Evolutionary conservation across 2,797 vertebrate species (phyloP).

Genomic region (Prionace glauca): DNA sequence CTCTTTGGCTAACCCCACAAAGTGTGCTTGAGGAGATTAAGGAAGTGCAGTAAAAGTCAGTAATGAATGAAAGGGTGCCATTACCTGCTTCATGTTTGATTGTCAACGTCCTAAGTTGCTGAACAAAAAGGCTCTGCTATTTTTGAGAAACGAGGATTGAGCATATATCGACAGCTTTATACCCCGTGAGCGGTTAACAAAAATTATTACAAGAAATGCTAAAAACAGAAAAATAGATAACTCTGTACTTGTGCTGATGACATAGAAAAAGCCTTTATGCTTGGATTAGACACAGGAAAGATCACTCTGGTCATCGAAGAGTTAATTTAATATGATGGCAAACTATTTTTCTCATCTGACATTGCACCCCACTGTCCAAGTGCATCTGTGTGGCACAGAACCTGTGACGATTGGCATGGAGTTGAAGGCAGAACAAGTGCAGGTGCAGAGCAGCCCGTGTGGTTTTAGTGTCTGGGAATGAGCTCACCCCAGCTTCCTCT

Average conservation of each 20-base stretch:
- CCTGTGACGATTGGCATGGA: background rate
- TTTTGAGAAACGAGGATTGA: background rate
- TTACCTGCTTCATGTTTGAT: background rate
- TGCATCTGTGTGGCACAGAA: background rate
- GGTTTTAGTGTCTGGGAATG: constrained; percentile 14
- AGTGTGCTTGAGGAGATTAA: background rate
- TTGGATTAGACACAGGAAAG: background rate
- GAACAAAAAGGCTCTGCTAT: background rate
- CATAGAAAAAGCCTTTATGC: background rate
- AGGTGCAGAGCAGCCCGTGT: background rate
- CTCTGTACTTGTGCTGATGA: background rate
- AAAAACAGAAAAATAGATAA: background rate
- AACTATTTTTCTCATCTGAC: background rate
- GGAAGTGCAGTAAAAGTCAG: background rate
- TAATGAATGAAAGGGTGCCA: too few species aligned
- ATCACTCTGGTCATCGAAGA: background rate
- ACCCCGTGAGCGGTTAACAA: background rate
- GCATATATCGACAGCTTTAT: background rate
- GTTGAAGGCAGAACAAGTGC: background rate
- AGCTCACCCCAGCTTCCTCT: background rate
- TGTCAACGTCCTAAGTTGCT: background rate
- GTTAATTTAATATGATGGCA: background rate
- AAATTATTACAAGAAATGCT: background rate
- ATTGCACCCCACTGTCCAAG: background rate
- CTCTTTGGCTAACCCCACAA: background rate